These are phyloP conservation scores for Melieria crassipennis DNA, from an alignment of 2,888 invertebrate species.

Conservation along the genomic window DNA sequence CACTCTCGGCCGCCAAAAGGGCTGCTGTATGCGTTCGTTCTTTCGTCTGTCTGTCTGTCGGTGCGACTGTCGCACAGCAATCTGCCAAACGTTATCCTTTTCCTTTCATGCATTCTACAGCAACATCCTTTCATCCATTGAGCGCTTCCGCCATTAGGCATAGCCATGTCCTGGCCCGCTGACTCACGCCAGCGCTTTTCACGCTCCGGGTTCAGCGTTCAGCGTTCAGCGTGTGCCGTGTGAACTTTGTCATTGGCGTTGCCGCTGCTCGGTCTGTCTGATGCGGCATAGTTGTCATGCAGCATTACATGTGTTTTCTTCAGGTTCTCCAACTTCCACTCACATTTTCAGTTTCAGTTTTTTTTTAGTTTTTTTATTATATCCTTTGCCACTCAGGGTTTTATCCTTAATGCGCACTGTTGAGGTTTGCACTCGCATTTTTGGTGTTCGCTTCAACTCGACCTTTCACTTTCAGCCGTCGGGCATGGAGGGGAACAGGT, in stretches of 20 bases:
- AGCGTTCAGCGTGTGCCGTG: too few species aligned
- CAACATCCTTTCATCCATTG: constrained; percentile 1
- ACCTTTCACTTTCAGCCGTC: constrained; percentile 1
- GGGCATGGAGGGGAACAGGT: too few species aligned
- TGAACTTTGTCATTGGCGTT: background rate
- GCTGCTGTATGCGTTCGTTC: background rate
- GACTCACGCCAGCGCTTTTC: too few species aligned
- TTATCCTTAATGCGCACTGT: constrained; percentile 20
- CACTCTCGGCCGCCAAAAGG: too few species aligned
- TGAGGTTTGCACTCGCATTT: constrained; percentile 21
- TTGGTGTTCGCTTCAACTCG: background rate
- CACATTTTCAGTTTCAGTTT: background rate
- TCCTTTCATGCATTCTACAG: constrained; percentile 26
- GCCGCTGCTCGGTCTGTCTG: constrained; percentile 5
- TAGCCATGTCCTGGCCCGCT: too few species aligned
- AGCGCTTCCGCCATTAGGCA: constrained; percentile 5
- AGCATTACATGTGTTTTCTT: constrained; percentile 31
- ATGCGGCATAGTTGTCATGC: constrained; percentile 27
- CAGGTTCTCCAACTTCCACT: background rate
- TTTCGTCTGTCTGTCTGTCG: background rate
- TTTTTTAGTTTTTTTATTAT: background rate
- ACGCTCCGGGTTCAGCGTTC: background rate
- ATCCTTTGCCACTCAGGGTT: constrained; percentile 9
- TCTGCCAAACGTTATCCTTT: constrained; percentile 25
- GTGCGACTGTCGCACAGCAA: constrained; percentile 1